These are phyloP conservation scores for Spodoptera frugiperda DNA, from an alignment of 1,140 invertebrate genomes.

Conservation along the genomic window DNA sequence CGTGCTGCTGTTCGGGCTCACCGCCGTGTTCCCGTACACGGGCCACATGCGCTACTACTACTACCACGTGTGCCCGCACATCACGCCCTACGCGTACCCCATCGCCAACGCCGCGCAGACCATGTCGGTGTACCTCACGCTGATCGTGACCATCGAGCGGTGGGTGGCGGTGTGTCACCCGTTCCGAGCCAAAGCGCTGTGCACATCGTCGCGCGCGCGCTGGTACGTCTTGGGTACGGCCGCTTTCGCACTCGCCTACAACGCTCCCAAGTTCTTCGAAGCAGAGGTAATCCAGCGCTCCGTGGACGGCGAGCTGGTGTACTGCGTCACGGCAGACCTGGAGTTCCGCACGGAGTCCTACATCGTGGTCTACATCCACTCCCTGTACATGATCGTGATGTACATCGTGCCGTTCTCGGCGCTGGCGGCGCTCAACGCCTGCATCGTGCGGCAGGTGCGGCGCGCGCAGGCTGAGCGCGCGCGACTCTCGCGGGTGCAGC, in stretches of 20 bases:
- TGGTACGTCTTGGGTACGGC: constrained; percentile 94
- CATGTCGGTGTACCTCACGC: constrained; percentile 97
- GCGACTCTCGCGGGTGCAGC: constrained; percentile 92
- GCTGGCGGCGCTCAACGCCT: constrained; percentile 94
- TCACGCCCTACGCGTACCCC: constrained; percentile 94
- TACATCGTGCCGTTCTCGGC: constrained; percentile 95
- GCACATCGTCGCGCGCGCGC: constrained; percentile 95
- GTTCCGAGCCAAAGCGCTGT: constrained; percentile 93
- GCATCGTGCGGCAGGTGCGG: constrained; percentile 95
- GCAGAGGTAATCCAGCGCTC: constrained; percentile 71
- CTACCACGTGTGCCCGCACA: constrained; percentile 92
- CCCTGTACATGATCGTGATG: constrained; percentile 96
- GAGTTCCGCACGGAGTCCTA: constrained; percentile 91
- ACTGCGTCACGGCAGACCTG: constrained; percentile 89
- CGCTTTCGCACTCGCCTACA: constrained; percentile 94
- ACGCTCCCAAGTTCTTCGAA: constrained; percentile 93
- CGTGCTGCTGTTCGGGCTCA: constrained; percentile 94
- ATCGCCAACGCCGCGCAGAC: constrained; percentile 95
- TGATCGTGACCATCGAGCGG: constrained; percentile 97
- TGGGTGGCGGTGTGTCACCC: constrained; percentile 99
- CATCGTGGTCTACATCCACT: constrained; percentile 95
- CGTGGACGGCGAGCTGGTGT: constrained; percentile 87
- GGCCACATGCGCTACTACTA: constrained; percentile 92
- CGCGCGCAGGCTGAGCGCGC: constrained; percentile 94
- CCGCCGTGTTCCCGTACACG: constrained; percentile 93